These are phyloP conservation scores for Notolepis coatsorum DNA, from an alignment of 2,797 vertebrate species.

Conservation along the genomic window DNA sequence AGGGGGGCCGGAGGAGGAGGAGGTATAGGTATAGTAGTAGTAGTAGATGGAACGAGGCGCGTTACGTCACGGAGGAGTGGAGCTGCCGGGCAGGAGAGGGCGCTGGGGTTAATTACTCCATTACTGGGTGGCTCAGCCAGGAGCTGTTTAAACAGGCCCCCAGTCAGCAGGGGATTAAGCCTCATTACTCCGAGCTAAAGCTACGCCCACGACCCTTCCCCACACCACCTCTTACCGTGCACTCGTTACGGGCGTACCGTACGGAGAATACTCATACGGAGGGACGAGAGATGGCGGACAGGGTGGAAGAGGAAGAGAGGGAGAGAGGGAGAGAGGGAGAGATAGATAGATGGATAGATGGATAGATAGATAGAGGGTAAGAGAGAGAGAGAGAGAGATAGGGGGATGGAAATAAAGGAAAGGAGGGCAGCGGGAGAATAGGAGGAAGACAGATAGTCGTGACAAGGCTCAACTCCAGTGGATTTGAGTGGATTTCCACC, in stretches of 20 bases:
- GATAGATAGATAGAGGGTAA: constrained; percentile 12
- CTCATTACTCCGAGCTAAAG: constrained; percentile 99
- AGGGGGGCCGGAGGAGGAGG: no score
- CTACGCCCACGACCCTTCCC: constrained; percentile 89
- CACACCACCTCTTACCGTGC: constrained; percentile 77
- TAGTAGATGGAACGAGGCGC: constrained; percentile 24
- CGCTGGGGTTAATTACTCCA: constrained; percentile 98
- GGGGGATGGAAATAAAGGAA: neutral
- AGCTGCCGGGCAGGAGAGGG: constrained; percentile 75
- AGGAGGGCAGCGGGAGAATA: neutral
- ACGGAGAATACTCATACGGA: constrained; percentile 87
- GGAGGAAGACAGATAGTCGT: constrained; percentile 17
- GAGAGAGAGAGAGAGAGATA: constrained; percentile 12
- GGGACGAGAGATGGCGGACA: constrained; percentile 22
- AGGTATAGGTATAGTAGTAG: no score
- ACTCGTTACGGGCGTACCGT: constrained; percentile 86
- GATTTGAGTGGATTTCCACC: no score
- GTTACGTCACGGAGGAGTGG: constrained; percentile 23
- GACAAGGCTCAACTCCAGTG: constrained; percentile 68
- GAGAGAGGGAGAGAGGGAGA: constrained; percentile 3
- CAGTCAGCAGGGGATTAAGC: constrained; percentile 95
- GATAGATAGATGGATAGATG: neutral
- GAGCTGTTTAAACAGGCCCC: constrained; percentile 89
- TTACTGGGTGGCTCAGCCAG: constrained; percentile 92
- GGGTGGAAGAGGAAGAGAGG: constrained; percentile 18